These are phyloP conservation scores for Choristoneura fumiferana DNA, from an alignment of 1,140 invertebrate genomes.

Conservation along the genomic window DNA sequence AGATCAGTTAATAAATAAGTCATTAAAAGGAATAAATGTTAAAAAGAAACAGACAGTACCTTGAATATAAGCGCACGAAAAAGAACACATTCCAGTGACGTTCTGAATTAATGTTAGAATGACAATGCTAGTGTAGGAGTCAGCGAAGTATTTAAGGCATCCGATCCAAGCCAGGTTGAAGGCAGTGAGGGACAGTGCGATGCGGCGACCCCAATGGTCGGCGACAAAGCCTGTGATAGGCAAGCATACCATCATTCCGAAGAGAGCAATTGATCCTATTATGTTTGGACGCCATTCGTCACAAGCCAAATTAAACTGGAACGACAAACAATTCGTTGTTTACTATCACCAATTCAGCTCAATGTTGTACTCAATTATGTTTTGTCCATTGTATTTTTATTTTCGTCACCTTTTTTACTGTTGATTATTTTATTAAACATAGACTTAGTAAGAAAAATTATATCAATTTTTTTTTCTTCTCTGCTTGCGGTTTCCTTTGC, in stretches of 20 bases:
- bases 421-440: too few relatives aligned
- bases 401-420: too few relatives aligned
- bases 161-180: conserved; percentile 76
- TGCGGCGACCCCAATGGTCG: conserved; percentile 79
- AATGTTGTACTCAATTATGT: too few relatives aligned
- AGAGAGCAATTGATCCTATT: background rate
- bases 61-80: background rate
- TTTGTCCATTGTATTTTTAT: too few relatives aligned
- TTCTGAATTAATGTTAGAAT: background rate
- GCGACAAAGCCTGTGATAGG: conserved; percentile 81
- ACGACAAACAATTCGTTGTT: background rate
- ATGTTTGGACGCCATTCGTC: conserved; percentile 14
- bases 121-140: background rate
- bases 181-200: conserved; percentile 76
- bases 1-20: too few relatives aligned
- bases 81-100: background rate
- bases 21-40: too few relatives aligned
- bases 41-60: background rate
- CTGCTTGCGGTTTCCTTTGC: too few relatives aligned
- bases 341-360: too few relatives aligned
- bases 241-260: conserved; percentile 57
- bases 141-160: conserved; percentile 69
- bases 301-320: conserved; percentile 18
- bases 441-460: too few relatives aligned
- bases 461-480: too few relatives aligned